phyloP scores from a whole-genome alignment of 2,888 invertebrate genomes.

The Malacosoma neustria region DNA sequence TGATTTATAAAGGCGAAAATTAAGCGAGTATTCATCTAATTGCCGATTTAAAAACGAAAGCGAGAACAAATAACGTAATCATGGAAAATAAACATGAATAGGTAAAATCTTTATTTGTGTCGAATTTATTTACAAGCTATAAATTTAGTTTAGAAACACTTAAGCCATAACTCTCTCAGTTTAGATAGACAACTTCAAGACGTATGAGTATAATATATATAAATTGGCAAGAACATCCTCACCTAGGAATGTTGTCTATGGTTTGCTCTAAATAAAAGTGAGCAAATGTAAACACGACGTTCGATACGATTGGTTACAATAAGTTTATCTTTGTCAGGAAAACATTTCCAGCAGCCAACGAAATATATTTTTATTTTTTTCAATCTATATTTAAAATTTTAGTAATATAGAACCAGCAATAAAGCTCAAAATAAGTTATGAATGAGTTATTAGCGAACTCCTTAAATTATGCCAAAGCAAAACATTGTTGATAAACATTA shows the following conservation, averaged over 20 bases:
- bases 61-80: conserved; percentile 16
- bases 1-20: too few relatives aligned
- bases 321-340: conserved; percentile 15
- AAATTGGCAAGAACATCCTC: conserved; percentile 24
- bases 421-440: too few relatives aligned
- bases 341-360: neutral
- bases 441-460: too few relatives aligned
- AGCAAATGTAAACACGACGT: conserved; percentile 21
- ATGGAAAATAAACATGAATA: conserved; percentile 19
- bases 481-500: too few relatives aligned
- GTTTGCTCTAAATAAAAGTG: conserved; percentile 24
- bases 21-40: conserved; percentile 1
- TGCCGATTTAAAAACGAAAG: conserved; percentile 13
- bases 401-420: too few relatives aligned
- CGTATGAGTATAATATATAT: conserved; percentile 26
- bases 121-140: conserved; percentile 28
- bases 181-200: conserved; percentile 23
- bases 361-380: neutral
- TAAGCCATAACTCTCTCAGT: conserved; percentile 21
- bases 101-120: conserved; percentile 19
- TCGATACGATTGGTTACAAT: conserved; percentile 6
- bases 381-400: too few relatives aligned
- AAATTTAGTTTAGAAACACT: conserved; percentile 26
- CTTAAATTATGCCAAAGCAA: too few relatives aligned
- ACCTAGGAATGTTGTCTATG: conserved; percentile 14